These are phyloP conservation scores for Siniperca knerii DNA, from an alignment of 2,113 vertebrate genomes.

Conservation along the genomic window DNA sequence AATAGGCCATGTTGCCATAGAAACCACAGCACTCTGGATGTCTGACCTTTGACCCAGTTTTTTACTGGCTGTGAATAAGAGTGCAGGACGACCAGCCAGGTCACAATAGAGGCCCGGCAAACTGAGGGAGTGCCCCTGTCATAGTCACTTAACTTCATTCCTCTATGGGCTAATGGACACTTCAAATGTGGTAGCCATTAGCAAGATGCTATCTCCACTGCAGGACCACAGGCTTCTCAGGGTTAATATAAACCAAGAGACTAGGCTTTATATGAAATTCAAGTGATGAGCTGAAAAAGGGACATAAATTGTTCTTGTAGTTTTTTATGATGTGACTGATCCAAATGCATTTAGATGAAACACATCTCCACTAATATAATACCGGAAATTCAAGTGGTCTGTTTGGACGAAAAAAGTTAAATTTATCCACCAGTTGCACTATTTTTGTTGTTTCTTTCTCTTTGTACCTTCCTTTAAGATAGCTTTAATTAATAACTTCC, in stretches of 20 bases:
- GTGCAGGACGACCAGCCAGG: conserved; percentile 76
- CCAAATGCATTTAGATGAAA: conserved; percentile 1
- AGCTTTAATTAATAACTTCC: conserved; percentile 69
- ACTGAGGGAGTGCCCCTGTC: conserved; percentile 84
- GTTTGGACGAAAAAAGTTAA: background rate
- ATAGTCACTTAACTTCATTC: conserved; percentile 86
- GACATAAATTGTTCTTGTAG: background rate
- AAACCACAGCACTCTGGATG: conserved; percentile 84
- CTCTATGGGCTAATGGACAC: conserved; percentile 81
- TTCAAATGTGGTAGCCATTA: conserved; percentile 81
- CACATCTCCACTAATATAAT: background rate
- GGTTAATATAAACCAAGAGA: conserved; percentile 52
- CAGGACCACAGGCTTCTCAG: conserved; percentile 27
- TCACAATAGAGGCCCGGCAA: conserved; percentile 83
- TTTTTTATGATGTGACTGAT: conserved; percentile 9
- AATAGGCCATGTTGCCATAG: conserved; percentile 84
- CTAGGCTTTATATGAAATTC: background rate
- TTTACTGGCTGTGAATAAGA: conserved; percentile 83
- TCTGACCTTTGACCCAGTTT: conserved; percentile 88
- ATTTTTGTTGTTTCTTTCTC: conserved; percentile 6
- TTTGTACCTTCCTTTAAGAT: conserved; percentile 27
- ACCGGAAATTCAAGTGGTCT: background rate
- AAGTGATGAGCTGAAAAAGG: background rate
- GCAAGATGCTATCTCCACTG: conserved; percentile 62
- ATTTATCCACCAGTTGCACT: background rate